A percentile compares a stretch with the other conserved stretches of the same genome.
phyloP scores from a whole-genome alignment of 2,888 invertebrate species.

The Tyria jacobaeae region DNA sequence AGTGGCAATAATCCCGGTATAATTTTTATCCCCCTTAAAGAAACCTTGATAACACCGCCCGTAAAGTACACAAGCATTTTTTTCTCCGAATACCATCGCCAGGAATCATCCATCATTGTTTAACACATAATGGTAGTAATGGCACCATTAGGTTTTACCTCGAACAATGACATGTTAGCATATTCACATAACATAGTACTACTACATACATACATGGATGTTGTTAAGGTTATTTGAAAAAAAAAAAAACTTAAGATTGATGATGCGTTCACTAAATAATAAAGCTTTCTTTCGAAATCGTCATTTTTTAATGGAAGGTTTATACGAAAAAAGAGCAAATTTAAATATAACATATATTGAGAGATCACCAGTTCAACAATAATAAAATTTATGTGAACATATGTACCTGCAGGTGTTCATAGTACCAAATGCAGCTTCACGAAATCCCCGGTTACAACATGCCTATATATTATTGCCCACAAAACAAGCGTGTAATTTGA shows the following conservation, averaged over 20 bases:
- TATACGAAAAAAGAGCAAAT: too few species aligned
- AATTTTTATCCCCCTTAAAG: not conserved
- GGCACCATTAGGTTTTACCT: conserved; percentile 14
- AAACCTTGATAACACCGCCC: not conserved
- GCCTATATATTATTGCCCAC: not conserved
- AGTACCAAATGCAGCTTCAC: too few species aligned
- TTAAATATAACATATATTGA: too few species aligned
- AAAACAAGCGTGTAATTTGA: not conserved
- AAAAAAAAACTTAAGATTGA: too few species aligned
- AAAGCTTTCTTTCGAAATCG: too few species aligned
- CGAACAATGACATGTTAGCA: conserved; percentile 23
- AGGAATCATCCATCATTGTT: conserved; percentile 21
- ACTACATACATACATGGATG: not conserved
- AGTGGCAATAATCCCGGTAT: too few species aligned
- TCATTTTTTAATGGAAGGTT: too few species aligned
- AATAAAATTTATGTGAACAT: too few species aligned
- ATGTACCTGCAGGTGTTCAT: too few species aligned
- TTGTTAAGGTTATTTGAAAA: too few species aligned
- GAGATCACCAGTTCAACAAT: too few species aligned
- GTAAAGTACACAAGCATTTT: conserved; percentile 5
- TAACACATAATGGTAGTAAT: conserved; percentile 18
- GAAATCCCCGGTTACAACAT: not conserved
- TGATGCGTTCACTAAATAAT: too few species aligned
- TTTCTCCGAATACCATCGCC: conserved; percentile 5
- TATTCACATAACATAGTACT: conserved; percentile 1